Conservation (phyloP, 2,888 invertebrate species). For the Ditylenchus weischeri region DNA sequence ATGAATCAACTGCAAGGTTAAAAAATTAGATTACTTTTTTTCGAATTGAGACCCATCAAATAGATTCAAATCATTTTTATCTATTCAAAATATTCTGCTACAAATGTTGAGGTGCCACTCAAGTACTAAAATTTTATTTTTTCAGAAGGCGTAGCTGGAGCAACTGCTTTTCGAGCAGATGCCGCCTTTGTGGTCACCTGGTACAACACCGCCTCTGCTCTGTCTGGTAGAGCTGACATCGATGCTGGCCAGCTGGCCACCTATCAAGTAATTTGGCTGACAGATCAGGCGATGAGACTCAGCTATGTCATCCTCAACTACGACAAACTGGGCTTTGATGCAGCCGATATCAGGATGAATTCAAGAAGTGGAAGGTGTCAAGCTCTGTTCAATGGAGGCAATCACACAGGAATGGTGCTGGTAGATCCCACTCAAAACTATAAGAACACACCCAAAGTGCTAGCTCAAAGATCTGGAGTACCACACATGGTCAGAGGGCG, state of each 20-base stretch:
- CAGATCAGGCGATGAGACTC: constrained; percentile 86
- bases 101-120: neutral
- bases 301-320: constrained; percentile 95
- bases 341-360: constrained; percentile 60
- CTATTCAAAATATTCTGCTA: too few relatives aligned
- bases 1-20: constrained; percentile 50
- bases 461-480: constrained; percentile 56
- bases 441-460: constrained; percentile 55
- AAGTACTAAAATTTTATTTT: constrained; percentile 58
- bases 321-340: constrained; percentile 83
- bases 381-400: constrained; percentile 56
- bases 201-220: constrained; percentile 78
- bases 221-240: constrained; percentile 55
- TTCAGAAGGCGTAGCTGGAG: constrained; percentile 80
- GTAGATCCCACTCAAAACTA: constrained; percentile 55
- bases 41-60: too few relatives aligned
- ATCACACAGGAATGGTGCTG: constrained; percentile 56
- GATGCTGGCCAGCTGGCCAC: constrained; percentile 75
- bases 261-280: constrained; percentile 77
- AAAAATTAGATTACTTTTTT: too few relatives aligned
- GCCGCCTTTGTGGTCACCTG: constrained; percentile 86
- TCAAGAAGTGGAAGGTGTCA: constrained; percentile 53
- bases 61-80: too few relatives aligned
- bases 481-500: constrained; percentile 67
- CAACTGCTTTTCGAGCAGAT: constrained; percentile 83